phyloP scores from a whole-genome alignment of 2,797 vertebrate species.

The Epinephelus coioides region DNA sequence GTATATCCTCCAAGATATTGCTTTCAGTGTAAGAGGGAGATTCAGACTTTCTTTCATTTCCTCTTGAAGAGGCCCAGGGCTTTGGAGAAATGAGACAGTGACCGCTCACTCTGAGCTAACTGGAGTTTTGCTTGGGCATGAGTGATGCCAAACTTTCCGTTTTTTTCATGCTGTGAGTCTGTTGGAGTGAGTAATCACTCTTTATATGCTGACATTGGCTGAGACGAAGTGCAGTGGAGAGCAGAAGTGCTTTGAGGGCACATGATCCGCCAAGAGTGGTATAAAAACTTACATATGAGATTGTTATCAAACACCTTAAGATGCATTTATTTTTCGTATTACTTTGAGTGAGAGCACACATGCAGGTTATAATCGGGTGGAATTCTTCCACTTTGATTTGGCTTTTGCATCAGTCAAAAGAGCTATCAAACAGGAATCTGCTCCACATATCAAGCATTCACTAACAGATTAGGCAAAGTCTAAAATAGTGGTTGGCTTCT shows the following conservation, averaged over 20 bases:
- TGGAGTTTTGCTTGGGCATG: constrained; percentile 40
- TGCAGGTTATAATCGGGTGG: constrained; percentile 37
- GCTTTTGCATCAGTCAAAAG: constrained; percentile 17
- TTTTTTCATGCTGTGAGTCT: constrained; percentile 31
- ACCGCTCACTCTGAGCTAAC: constrained; percentile 21
- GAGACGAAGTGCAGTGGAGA: constrained; percentile 14
- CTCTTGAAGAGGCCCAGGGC: constrained; percentile 39
- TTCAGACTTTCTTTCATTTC: constrained; percentile 63
- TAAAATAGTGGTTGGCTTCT: constrained; percentile 43
- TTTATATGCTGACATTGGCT: constrained; percentile 30
- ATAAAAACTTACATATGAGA: constrained; percentile 47
- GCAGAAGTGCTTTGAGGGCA: constrained; percentile 40
- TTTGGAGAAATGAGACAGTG: constrained; percentile 36
- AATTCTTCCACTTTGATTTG: constrained; percentile 41
- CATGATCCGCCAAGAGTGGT: constrained; percentile 28
- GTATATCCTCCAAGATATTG: constrained; percentile 39
- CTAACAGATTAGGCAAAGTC: constrained; percentile 21
- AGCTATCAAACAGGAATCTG: constrained; percentile 46
- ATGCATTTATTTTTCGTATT: constrained; percentile 23
- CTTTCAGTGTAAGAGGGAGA: constrained; percentile 35
- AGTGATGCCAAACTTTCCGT: constrained; percentile 16
- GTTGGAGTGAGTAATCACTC: constrained; percentile 37
- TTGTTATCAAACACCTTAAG: constrained; percentile 42
- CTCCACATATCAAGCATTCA: constrained; percentile 44
- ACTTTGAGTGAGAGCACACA: constrained; percentile 9